A percentile compares a stretch with the other conserved stretches of the same genome.
Evolutionary conservation across 2,797 vertebrate species (phyloP).

Genomic region (Parauchenoglanis punctatus): DNA sequence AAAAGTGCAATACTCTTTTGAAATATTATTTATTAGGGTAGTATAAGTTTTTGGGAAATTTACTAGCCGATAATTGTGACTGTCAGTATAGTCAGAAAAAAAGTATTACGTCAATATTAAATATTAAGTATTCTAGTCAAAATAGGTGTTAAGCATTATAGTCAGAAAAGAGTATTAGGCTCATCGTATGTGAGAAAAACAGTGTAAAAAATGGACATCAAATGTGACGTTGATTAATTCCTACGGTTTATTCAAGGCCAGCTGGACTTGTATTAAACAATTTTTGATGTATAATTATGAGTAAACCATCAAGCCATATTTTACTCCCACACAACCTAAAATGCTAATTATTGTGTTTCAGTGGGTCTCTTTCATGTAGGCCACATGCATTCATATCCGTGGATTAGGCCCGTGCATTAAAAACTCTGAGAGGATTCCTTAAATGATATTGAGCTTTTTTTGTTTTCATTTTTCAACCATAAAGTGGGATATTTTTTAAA

Average conservation of each 20-base stretch:
- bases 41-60: background rate
- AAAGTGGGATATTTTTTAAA: background rate
- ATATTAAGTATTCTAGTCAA: background rate
- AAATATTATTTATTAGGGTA: background rate
- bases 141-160: background rate
- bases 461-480: background rate
- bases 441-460: background rate
- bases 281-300: background rate
- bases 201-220: background rate
- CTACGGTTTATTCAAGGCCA: background rate
- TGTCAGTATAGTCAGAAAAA: background rate
- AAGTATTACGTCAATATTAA: background rate
- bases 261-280: background rate
- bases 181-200: background rate
- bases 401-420: background rate
- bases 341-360: slow-evolving; percentile 51
- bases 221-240: background rate
- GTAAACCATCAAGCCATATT: background rate
- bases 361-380: slow-evolving; percentile 48
- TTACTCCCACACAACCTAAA: slow-evolving; percentile 59
- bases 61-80: background rate
- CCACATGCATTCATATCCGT: slow-evolving; percentile 15
- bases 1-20: background rate
- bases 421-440: background rate
- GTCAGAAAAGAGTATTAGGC: background rate